A percentile compares a stretch with the other conserved stretches of the same genome.
Evolutionary conservation across 2,888 invertebrate species (phyloP).

Genomic region (Nephrocerus scutellatus): DNA sequence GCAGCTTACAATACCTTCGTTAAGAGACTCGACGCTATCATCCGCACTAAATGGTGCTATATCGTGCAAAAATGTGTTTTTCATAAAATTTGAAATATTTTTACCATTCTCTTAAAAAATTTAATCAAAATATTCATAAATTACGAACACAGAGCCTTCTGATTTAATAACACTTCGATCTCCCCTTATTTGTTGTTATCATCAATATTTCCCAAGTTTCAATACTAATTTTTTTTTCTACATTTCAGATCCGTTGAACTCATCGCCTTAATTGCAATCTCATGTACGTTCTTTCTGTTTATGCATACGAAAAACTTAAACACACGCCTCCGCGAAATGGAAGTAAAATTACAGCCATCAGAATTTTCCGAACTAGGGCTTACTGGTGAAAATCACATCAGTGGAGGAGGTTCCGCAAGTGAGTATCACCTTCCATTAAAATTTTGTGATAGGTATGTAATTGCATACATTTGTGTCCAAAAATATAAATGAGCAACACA

Average conservation of each 20-base stretch:
- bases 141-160: background rate
- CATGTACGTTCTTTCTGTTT: conserved; percentile 76
- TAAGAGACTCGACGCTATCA: no score
- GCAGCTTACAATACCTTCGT: no score
- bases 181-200: background rate
- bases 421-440: conserved; percentile 31
- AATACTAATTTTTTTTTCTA: conserved; percentile 8
- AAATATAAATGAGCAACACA: no score
- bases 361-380: conserved; percentile 50
- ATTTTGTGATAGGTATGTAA: no score
- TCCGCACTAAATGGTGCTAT: no score
- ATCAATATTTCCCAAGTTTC: conserved; percentile 6
- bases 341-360: conserved; percentile 64
- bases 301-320: conserved; percentile 76
- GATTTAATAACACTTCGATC: no score
- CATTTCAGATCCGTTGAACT: conserved; percentile 72
- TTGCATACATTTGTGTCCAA: no score
- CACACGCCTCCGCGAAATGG: conserved; percentile 73
- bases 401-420: conserved; percentile 40
- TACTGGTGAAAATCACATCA: conserved; percentile 42
- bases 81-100: no score
- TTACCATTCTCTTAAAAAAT: no score
- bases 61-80: no score
- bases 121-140: no score
- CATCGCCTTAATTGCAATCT: conserved; percentile 73